These are phyloP conservation scores for Leucoraja ocellata DNA, from an alignment of 2,797 vertebrate species.

Conservation along the genomic window DNA sequence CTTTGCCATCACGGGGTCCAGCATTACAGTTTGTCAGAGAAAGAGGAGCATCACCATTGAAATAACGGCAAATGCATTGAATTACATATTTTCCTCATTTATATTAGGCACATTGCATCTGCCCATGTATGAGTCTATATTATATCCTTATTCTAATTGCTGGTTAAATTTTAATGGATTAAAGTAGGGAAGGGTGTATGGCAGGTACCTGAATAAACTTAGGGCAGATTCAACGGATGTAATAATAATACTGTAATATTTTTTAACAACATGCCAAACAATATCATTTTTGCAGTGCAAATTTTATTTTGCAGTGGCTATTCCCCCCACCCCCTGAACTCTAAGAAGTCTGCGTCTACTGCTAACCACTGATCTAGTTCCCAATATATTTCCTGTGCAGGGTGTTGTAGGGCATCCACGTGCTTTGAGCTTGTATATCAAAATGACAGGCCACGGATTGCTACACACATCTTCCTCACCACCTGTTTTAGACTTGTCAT, in stretches of 20 bases:
- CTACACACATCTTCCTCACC: conserved; percentile 44
- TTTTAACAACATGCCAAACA: not conserved
- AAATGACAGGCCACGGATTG: conserved; percentile 38
- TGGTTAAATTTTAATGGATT: not conserved
- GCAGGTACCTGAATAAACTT: no score
- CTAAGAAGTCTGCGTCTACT: not conserved
- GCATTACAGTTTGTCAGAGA: not conserved
- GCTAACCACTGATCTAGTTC: no score
- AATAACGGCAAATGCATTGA: not conserved
- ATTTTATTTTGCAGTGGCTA: no score
- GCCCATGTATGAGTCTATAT: not conserved
- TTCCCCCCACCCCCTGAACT: no score
- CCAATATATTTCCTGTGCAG: not conserved
- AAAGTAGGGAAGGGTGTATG: not conserved
- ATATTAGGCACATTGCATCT: not conserved
- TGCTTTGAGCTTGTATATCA: conserved; percentile 39
- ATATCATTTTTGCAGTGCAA: not conserved
- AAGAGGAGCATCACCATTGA: not conserved
- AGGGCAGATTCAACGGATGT: not conserved
- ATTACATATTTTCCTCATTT: not conserved
- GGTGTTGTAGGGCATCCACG: conserved; percentile 7
- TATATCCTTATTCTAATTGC: not conserved
- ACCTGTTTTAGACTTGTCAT: conserved; percentile 78
- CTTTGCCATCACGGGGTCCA: not conserved
- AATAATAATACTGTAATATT: not conserved